phyloP scores from a whole-genome alignment of 1,140 invertebrate species.

The Thereuonema tuberculata region DNA sequence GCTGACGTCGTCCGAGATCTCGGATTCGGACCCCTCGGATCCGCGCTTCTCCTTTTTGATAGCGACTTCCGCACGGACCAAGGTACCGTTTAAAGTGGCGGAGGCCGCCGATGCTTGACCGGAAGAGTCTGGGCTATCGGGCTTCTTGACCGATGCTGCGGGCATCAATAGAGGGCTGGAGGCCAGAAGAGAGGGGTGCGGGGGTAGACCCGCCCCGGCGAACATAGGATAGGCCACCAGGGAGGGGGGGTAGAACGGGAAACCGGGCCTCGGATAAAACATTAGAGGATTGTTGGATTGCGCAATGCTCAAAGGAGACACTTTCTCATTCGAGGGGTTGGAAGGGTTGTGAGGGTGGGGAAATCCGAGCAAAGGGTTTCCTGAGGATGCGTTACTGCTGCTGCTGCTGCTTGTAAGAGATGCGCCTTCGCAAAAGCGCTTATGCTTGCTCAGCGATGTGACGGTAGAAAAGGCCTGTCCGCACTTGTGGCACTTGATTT shows the following conservation, averaged over 20 bases:
- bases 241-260: conserved; percentile 45
- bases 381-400: background rate
- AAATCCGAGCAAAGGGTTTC: conserved; percentile 20
- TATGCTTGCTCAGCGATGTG: conserved; percentile 50
- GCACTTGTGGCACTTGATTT: conserved; percentile 85
- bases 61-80: conserved; percentile 19
- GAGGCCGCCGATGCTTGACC: conserved; percentile 39
- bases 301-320: conserved; percentile 26
- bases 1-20: conserved; percentile 18
- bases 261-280: conserved; percentile 42
- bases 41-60: conserved; percentile 8
- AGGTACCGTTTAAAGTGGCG: conserved; percentile 24
- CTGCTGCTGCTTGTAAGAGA: conserved; percentile 1
- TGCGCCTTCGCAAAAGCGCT: conserved; percentile 46
- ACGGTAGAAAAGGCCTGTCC: conserved; percentile 77
- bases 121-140: conserved; percentile 33
- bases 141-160: conserved; percentile 15
- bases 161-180: conserved; percentile 17
- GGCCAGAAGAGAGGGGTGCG: conserved; percentile 19
- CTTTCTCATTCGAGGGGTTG: background rate
- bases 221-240: conserved; percentile 34
- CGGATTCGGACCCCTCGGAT: conserved; percentile 18
- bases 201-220: conserved; percentile 17
- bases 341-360: conserved; percentile 17
- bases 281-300: conserved; percentile 46